Evolutionary conservation across 2,888 invertebrate genomes (phyloP).

Genomic region (Drosophila pseudotakahashii): DNA sequence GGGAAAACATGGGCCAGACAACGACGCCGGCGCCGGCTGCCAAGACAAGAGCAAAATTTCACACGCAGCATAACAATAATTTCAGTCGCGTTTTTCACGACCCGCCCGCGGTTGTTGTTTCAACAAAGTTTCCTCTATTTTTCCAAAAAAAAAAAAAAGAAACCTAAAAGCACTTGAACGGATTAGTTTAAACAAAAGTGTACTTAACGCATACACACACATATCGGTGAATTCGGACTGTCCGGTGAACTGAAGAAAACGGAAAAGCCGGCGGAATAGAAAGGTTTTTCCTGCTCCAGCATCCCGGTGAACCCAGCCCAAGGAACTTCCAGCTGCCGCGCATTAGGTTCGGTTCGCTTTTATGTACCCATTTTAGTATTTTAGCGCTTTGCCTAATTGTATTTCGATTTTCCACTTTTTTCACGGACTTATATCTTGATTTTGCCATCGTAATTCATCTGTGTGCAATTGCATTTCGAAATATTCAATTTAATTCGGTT

Average conservation of each 20-base stretch:
- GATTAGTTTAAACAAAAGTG: conserved; percentile 33
- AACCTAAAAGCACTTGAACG: background rate
- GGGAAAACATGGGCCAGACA: conserved; percentile 55
- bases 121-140: conserved; percentile 38
- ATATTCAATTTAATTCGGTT: conserved; percentile 8
- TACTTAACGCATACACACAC: conserved; percentile 19
- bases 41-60: conserved; percentile 59
- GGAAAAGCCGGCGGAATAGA: conserved; percentile 30
- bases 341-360: conserved; percentile 29
- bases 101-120: conserved; percentile 74
- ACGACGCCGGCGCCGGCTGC: conserved; percentile 57
- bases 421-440: conserved; percentile 29
- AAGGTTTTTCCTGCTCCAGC: conserved; percentile 11
- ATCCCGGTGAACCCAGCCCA: conserved; percentile 25
- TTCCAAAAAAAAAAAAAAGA: background rate
- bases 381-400: conserved; percentile 48
- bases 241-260: conserved; percentile 1
- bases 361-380: conserved; percentile 36
- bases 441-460: conserved; percentile 10
- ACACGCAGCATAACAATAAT: conserved; percentile 72
- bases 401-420: conserved; percentile 65
- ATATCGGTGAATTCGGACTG: conserved; percentile 11
- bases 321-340: conserved; percentile 9
- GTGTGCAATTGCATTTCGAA: conserved; percentile 20
- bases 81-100: conserved; percentile 79